Base-by-base conservation (phyloP, 2,888 invertebrate genomes). In the Chalcis sispes region DNA sequence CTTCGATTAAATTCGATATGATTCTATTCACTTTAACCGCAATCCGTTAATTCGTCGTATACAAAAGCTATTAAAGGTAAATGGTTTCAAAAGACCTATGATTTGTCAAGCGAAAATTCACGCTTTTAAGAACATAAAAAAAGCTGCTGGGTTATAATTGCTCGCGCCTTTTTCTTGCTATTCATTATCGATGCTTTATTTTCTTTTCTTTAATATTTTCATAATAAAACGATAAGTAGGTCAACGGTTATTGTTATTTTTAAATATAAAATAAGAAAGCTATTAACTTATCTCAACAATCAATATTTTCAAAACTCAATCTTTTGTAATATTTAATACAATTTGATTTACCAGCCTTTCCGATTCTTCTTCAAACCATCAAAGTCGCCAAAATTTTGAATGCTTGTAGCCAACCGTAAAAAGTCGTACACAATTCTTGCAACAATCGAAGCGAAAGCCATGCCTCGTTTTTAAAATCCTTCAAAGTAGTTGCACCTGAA, bases 1-100 rank as follows among this genome's bases (percentile, higher is more conserved):
- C 15, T n/a, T 3, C 62, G 76, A 72, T 76, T 67, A 20, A 76
- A 72, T 61, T 25, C 66, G 71, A 70, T 58, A 20, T 69, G 69
- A 62, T 69, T 74, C 69, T 67, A 67, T 46, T 65, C 58, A 36
- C 13, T 42, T 10, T 25, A 66, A 73, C 61, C 40, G 29, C 50
- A 18, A 52, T 40, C 52, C 42, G 23, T 18, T 67, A 50, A 61
- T 52, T 66, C 66, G 13, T 2, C 15, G 42, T 42, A 13, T 54
- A 54, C 48, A 40, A 59, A 56, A 64, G 32, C 70, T 36, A 50
- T 54, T 74, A 54, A 50, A 25, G 36, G 52, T 54, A 62, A 29
- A 32, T 50, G 27, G 23, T 46, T 58, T 64, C 29, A 32, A 70
- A 58, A 52, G 20, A 23, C 48, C 25, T 13, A 27, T 36, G 36